phyloP scores from a whole-genome alignment of 2,797 vertebrate genomes.

The Epinephelus coioides region DNA sequence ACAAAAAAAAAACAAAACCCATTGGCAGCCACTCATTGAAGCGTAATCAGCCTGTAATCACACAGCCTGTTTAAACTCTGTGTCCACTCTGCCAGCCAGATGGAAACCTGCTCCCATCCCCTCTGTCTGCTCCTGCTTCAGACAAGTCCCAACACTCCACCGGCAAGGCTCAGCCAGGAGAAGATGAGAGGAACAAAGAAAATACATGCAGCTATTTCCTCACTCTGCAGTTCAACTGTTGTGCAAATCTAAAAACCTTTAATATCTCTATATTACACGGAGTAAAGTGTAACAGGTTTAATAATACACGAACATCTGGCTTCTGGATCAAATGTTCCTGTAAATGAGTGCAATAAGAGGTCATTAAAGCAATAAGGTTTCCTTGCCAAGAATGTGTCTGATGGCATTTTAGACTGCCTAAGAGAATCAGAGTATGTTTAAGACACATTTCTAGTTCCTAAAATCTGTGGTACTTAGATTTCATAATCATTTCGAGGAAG shows the following conservation, averaged over 20 bases:
- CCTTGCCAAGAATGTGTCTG: not conserved
- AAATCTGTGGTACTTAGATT: slow-evolving; percentile 18
- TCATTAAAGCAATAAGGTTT: slow-evolving; percentile 15
- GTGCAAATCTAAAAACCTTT: not conserved
- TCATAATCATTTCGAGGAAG: not conserved
- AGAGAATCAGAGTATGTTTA: not conserved
- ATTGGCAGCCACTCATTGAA: slow-evolving; percentile 19
- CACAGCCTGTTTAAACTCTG: slow-evolving; percentile 15
- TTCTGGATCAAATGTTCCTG: slow-evolving; percentile 14
- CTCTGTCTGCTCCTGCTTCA: slow-evolving; percentile 21
- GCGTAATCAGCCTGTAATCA: slow-evolving; percentile 31
- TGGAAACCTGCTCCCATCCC: slow-evolving; percentile 27
- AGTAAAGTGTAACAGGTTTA: not conserved
- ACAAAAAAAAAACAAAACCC: not conserved
- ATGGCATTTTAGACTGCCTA: not conserved
- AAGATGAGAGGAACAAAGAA: not conserved
- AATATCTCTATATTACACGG: not conserved
- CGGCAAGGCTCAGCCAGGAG: not conserved
- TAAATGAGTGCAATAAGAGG: not conserved
- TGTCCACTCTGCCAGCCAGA: slow-evolving; percentile 36
- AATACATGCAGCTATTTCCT: not conserved
- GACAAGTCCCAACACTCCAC: slow-evolving; percentile 56
- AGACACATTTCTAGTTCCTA: not conserved
- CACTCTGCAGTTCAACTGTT: not conserved
- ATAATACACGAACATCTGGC: slow-evolving; percentile 6